These are phyloP conservation scores for Chelonus insularis DNA, from an alignment of 1,140 invertebrate genomes.

Conservation along the genomic window DNA sequence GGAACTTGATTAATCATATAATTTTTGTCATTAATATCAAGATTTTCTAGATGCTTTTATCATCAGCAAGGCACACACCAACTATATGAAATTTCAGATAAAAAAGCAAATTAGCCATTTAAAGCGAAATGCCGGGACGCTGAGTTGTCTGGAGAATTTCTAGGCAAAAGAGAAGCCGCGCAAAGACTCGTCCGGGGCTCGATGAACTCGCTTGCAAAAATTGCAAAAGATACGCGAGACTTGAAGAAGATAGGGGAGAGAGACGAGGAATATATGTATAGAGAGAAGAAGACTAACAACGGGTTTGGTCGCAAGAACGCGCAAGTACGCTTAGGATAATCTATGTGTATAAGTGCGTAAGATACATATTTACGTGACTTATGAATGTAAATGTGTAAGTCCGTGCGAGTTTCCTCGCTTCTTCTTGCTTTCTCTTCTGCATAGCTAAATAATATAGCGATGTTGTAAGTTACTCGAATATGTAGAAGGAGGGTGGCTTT, in stretches of 20 bases:
- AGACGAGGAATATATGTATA: slow-evolving; percentile 48
- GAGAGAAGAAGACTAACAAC: slow-evolving; percentile 51
- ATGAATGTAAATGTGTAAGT: slow-evolving; percentile 9
- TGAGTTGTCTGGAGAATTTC: background rate
- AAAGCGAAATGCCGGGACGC: background rate
- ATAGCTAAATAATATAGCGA: background rate
- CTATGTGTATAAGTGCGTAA: slow-evolving; percentile 15
- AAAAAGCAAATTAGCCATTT: no score
- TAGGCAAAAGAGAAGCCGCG: slow-evolving; percentile 8
- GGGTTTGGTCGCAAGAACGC: slow-evolving; percentile 35
- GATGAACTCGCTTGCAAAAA: slow-evolving; percentile 54
- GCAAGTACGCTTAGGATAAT: slow-evolving; percentile 22
- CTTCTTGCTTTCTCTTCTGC: background rate
- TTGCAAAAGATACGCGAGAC: slow-evolving; percentile 41
- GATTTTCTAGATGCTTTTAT: no score
- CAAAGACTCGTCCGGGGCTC: slow-evolving; percentile 36
- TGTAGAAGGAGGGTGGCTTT: slow-evolving; percentile 7
- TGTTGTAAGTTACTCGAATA: slow-evolving; percentile 9
- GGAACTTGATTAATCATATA: no score
- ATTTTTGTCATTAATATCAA: no score
- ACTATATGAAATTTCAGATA: no score
- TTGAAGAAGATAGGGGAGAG: slow-evolving; percentile 17
- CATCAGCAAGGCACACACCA: no score
- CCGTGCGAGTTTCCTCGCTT: slow-evolving; percentile 4
- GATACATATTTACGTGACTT: slow-evolving; percentile 28